Percentiles rank a stretch among this genome's conserved stretches.
phyloP scores from a whole-genome alignment of 2,113 vertebrate species.

The Lagopus muta region DNA sequence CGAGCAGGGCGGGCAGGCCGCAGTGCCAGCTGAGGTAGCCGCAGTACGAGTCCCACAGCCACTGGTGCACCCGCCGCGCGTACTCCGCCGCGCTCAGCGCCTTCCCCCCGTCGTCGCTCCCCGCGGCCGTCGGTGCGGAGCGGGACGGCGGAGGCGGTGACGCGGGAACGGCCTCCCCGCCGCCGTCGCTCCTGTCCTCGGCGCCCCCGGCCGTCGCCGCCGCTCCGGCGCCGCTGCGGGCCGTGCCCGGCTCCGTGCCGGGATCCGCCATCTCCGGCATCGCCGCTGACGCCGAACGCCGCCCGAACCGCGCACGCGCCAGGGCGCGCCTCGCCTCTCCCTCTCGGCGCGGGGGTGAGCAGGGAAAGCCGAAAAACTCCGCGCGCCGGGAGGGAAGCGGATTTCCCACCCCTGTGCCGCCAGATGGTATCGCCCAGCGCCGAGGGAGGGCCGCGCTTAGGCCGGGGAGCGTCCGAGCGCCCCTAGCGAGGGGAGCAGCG shows the following conservation, averaged over 20 bases:
- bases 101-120: neutral
- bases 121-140: neutral
- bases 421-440: neutral
- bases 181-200: conserved; percentile 73
- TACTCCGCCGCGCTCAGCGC: conserved; percentile 83
- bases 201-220: conserved; percentile 5
- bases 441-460: fast-evolving
- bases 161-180: neutral
- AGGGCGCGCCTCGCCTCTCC: neutral
- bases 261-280: conserved; percentile 16
- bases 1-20: conserved; percentile 76
- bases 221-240: neutral
- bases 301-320: neutral
- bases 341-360: fast-evolving
- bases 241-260: neutral
- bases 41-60: conserved; percentile 94
- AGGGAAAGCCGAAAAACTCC: fast-evolving
- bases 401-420: fast-evolving
- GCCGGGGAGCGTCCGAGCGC: fast-evolving
- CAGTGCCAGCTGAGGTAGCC: conserved; percentile 87
- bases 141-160: neutral
- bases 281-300: neutral
- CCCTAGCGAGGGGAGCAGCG: too few relatives aligned
- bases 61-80: conserved; percentile 87
- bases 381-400: too few relatives aligned